Evolutionary conservation across 2,113 vertebrate species (phyloP).

Genomic region (Vidua chalybeata): DNA sequence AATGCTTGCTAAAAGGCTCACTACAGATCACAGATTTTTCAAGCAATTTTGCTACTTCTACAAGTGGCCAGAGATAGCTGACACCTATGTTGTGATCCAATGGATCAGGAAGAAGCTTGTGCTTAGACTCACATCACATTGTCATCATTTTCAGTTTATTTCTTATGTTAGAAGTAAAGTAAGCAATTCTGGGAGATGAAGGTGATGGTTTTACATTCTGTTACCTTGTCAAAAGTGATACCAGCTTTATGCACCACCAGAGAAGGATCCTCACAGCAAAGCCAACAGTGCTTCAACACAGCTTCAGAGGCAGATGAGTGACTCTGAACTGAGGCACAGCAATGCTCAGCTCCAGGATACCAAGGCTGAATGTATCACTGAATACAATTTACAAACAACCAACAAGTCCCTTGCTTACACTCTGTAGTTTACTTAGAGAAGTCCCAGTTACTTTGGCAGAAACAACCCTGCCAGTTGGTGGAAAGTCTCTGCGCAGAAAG

Average conservation of each 20-base stretch:
- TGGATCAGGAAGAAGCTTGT: not conserved
- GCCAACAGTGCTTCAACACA: not conserved
- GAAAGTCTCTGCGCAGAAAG: not conserved
- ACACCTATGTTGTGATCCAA: not conserved
- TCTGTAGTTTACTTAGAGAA: not conserved
- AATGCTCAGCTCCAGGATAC: not conserved
- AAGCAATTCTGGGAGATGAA: not conserved
- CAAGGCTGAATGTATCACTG: not conserved
- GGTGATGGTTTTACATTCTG: not conserved
- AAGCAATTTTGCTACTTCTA: not conserved
- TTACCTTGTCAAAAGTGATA: not conserved
- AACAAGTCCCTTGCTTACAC: constrained; percentile 1
- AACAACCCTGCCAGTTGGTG: not conserved
- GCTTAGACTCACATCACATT: not conserved
- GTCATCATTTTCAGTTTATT: not conserved
- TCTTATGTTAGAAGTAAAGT: not conserved
- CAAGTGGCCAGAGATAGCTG: not conserved
- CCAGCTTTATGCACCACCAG: not conserved
- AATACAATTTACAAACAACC: not conserved
- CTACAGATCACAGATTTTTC: not conserved
- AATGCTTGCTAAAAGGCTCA: not conserved
- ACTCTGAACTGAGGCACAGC: not conserved
- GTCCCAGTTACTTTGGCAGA: constrained; percentile 31
- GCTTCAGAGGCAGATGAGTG: not conserved
- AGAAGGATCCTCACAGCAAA: not conserved